Evolutionary conservation across 2,113 vertebrate genomes (phyloP).

Genomic region (Xiphias gladius): DNA sequence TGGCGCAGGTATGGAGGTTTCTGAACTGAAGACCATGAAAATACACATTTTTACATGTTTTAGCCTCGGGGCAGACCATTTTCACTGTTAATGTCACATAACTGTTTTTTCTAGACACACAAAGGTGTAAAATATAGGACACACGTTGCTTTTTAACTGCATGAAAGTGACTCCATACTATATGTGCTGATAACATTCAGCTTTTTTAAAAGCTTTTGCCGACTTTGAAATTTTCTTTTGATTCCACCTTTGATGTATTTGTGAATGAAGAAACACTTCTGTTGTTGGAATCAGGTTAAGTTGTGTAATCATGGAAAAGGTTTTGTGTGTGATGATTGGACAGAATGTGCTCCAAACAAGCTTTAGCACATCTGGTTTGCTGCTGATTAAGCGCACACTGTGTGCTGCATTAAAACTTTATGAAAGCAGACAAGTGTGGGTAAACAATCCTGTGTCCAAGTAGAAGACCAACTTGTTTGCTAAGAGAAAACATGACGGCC

Average conservation of each 20-base stretch:
- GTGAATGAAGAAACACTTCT: background rate
- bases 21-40: background rate
- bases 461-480: constrained; percentile 45
- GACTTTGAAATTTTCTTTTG: background rate
- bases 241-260: background rate
- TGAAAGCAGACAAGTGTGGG: constrained; percentile 3
- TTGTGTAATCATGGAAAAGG: background rate
- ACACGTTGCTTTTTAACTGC: background rate
- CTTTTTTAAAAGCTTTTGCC: background rate
- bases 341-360: constrained; percentile 28
- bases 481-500: constrained; percentile 37
- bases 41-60: background rate
- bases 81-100: background rate
- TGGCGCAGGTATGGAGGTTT: background rate
- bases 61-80: constrained; percentile 14
- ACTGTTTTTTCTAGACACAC: constrained; percentile 23
- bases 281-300: background rate
- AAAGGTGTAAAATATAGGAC: constrained; percentile 1
- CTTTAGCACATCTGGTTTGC: constrained; percentile 51
- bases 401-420: constrained; percentile 23
- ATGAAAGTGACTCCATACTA: background rate
- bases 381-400: constrained; percentile 22
- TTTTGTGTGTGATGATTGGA: constrained; percentile 17
- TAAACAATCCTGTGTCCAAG: constrained; percentile 24
- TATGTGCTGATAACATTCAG: background rate